Conservation (phyloP, 2,113 vertebrate genomes). For the Todiramphus chloris region DNA sequence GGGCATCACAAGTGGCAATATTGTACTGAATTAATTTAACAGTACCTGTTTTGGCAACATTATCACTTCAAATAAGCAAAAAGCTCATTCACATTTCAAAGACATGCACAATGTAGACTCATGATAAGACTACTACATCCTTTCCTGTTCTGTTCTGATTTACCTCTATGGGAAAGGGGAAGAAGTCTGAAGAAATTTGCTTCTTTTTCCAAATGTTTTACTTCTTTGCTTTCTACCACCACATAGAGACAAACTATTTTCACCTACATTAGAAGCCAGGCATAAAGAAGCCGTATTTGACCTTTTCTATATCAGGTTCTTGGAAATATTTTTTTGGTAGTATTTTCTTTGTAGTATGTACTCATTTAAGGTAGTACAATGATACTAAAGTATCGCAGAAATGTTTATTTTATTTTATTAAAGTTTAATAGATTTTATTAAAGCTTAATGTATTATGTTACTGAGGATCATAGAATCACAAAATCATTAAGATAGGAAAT, state of each 20-base stretch:
- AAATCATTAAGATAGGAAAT: no score
- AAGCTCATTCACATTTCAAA: neutral
- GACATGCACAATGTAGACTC: neutral
- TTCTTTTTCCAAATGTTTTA: neutral
- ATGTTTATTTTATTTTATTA: neutral
- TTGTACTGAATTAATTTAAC: neutral
- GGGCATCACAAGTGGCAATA: neutral
- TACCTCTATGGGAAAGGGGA: neutral
- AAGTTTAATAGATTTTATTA: neutral
- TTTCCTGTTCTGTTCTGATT: neutral
- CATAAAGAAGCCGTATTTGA: neutral
- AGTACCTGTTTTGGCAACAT: neutral
- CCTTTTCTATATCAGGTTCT: neutral
- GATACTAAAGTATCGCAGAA: neutral
- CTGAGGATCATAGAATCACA: no score
- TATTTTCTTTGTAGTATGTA: neutral
- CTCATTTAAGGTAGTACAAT: neutral
- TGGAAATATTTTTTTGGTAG: neutral
- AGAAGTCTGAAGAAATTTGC: neutral
- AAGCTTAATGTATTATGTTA: no score
- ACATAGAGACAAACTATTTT: neutral
- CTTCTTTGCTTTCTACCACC: neutral
- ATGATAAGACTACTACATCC: neutral
- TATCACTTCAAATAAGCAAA: neutral
- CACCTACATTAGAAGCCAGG: neutral